These are phyloP conservation scores for Podocnemis expansa DNA, from an alignment of 2,113 vertebrate species.

Conservation along the genomic window DNA sequence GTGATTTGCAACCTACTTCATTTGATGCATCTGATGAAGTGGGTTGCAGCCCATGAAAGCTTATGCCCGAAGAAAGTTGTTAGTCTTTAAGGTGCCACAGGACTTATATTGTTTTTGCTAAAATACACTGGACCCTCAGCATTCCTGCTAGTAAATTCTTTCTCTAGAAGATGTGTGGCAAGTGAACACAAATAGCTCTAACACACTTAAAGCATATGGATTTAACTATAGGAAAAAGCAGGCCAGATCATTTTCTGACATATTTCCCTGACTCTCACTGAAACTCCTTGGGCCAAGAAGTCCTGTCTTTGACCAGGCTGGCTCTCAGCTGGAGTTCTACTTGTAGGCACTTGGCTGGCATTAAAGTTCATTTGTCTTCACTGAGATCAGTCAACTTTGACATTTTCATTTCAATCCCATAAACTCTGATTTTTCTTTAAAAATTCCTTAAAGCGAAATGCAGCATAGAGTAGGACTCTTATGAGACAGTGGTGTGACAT, in stretches of 20 bases:
- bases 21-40: too few species aligned
- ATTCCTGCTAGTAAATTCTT: neutral
- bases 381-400: constrained; percentile 26
- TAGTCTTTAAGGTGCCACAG: too few species aligned
- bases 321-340: neutral
- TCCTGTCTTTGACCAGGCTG: constrained; percentile 34
- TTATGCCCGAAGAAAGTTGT: too few species aligned
- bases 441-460: constrained; percentile 2
- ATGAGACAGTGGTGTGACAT: neutral
- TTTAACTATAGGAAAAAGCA: neutral
- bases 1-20: too few species aligned
- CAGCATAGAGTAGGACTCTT: neutral
- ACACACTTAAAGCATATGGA: constrained; percentile 3
- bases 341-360: neutral
- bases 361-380: constrained; percentile 42
- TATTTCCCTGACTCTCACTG: neutral
- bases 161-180: neutral
- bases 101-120: too few species aligned
- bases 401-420: constrained; percentile 36
- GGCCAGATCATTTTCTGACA: neutral
- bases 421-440: neutral
- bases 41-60: too few species aligned
- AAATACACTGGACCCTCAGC: too few species aligned
- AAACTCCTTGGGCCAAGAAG: neutral
- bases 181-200: neutral